These are phyloP conservation scores for Todiramphus chloris DNA, from an alignment of 2,113 vertebrate genomes.

Conservation along the genomic window DNA sequence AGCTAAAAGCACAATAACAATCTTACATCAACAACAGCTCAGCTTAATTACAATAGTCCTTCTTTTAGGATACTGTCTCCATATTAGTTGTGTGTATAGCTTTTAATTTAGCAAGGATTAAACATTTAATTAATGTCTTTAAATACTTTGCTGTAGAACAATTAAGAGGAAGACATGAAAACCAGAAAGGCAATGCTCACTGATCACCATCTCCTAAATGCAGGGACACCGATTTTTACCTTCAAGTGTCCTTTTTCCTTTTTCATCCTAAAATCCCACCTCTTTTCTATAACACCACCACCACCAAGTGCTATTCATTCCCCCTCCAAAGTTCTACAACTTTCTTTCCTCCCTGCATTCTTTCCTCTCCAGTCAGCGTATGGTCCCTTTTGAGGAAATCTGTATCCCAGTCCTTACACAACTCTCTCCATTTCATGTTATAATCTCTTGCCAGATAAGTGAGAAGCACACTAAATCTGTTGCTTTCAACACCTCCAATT, in stretches of 20 bases:
- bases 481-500: constrained; percentile 27
- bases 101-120: background rate
- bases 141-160: background rate
- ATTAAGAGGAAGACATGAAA: background rate
- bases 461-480: constrained; percentile 5
- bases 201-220: background rate
- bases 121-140: background rate
- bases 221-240: background rate
- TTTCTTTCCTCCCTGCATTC: background rate
- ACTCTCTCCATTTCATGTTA: background rate
- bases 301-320: background rate
- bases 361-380: background rate
- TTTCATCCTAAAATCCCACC: background rate
- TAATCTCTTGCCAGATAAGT: constrained; percentile 2
- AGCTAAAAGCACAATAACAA: background rate
- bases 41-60: background rate
- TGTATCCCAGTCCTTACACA: background rate
- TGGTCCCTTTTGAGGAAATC: background rate
- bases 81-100: background rate
- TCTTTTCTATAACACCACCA: background rate
- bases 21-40: background rate
- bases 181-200: background rate
- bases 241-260: background rate
- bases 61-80: background rate
- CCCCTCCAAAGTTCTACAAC: background rate